Evolutionary conservation across 2,113 vertebrate species (phyloP), one percentile per base, ranked within the genome.

Genomic region (Baryphthengus martii): DNA sequence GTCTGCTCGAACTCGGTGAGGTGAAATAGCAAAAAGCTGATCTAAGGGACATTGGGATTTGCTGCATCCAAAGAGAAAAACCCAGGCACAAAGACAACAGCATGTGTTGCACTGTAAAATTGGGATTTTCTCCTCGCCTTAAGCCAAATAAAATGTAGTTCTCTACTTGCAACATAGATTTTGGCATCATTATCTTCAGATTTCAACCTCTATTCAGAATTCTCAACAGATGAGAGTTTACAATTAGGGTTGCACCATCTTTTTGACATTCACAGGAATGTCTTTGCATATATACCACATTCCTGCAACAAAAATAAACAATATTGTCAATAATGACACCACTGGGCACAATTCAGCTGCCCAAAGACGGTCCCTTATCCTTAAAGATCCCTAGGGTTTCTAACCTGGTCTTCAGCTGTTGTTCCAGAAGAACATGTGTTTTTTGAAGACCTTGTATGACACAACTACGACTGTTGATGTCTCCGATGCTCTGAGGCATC

Each of bases 181-280:
- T 93, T 26, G 11, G 40, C 29, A 14, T 73, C 4, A 40, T 52
- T 81, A 33, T 53, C n/a, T 78, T 89, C 45, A 75, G 29, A 76
- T 79, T 79, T 76, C 28, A 61, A 29, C 11, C 13, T 75, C 42
- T 39, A 10, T 42, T 68, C 39, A 77, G 39, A 89, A 67, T 15
- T 71, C 40, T 1, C 17, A 62, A 44, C 6, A 74, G 55, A 78
- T 1, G 3, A 63, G 31, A 62, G 5, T 62, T 85, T 56, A 59
- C 33, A 49, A 7, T 42, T 53, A 59, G 7, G 25, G 17, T 39
- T 82, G 28, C 0, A 0, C 9, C 29, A 39, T 39, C 26, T 66
- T 74, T 21, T 63, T 90, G 63, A 63, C 4, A 25, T 5, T 68
- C 14, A n/a, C 0, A 1, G 45, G 13, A 70, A 47, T 35, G 6